Evolutionary conservation across 1,140 invertebrate genomes (phyloP), one percentile per base, ranked within the genome.

Genomic region (Thrips palmi): DNA sequence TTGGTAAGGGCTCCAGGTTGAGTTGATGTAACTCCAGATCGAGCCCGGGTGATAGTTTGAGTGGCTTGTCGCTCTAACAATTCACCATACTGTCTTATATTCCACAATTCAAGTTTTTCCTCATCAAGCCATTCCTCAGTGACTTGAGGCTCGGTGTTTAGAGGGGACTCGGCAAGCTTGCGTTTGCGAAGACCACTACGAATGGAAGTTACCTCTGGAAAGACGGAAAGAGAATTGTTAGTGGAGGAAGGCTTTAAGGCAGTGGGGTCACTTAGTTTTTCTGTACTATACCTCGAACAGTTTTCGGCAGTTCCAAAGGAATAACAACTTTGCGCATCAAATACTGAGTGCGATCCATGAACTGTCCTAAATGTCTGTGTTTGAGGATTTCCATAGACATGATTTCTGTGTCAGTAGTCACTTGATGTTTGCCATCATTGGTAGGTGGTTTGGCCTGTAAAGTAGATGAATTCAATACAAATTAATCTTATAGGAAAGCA

Each of bases 81-180:
- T 55, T 97, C 91, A 22, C 85, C 85, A 57, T 92, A 97, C 46
- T 85, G 81, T 52, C 87, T 86, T 27, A 97, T 93, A 62, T 97
- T 91, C 89, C 91, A 97, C 1, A 97, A 53, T 55, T 97, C 91
- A 15, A 97, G 57, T 51, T 88, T 85, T 48, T 93, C 87, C 59
- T 97, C 92, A 42, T 92, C 84, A 1, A 93, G 78, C 91, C 92
- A 97, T 52, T 85, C 79, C 58, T 97, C 91, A 4, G 74, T 74
- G 5, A 91, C 80, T 60, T 87, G 79, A 1, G 87, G 87, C 49
- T 89, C 83, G 6, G 77, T 85, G 44, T 78, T 84, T 52, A 86
- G 80, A 0, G 85, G 85, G 5, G 82, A 82, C 62, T 91, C 85
- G 1, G 83, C 81, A 28, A 83, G 66, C 54, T 91, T 91, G 25